Conservation (phyloP, 2,888 invertebrate genomes). For the Macrosiphum euphorbiae region DNA sequence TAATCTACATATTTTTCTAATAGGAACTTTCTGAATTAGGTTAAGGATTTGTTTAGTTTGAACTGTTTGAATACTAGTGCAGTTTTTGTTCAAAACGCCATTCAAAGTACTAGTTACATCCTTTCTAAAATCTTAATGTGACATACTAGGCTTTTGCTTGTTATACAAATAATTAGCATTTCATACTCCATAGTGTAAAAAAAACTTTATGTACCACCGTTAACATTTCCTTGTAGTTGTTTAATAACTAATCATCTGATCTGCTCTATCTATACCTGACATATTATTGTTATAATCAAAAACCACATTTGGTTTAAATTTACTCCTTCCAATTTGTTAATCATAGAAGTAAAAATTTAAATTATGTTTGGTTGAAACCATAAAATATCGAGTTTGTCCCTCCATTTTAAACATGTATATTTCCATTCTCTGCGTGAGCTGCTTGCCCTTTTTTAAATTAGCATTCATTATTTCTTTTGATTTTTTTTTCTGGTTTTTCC, state of each 20-base stretch:
- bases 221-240: neutral
- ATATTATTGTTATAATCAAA: neutral
- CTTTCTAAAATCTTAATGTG: too few species aligned
- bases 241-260: neutral
- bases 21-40: neutral
- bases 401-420: neutral
- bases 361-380: neutral
- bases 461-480: neutral
- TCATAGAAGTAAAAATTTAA: neutral
- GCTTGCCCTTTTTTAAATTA: neutral
- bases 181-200: neutral
- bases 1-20: neutral
- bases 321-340: neutral
- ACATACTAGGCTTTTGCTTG: conserved; percentile 16
- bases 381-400: neutral
- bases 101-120: too few species aligned
- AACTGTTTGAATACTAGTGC: neutral
- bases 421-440: neutral
- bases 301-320: neutral
- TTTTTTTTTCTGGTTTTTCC: too few species aligned
- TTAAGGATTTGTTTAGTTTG: neutral
- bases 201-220: neutral
- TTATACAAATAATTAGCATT: conserved; percentile 39
- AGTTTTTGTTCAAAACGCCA: too few species aligned
- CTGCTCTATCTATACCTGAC: neutral